A percentile compares a stretch with the other conserved stretches of the same genome.
phyloP scores from a whole-genome alignment of 1,140 invertebrate genomes.

The Agrypnia vestita region DNA sequence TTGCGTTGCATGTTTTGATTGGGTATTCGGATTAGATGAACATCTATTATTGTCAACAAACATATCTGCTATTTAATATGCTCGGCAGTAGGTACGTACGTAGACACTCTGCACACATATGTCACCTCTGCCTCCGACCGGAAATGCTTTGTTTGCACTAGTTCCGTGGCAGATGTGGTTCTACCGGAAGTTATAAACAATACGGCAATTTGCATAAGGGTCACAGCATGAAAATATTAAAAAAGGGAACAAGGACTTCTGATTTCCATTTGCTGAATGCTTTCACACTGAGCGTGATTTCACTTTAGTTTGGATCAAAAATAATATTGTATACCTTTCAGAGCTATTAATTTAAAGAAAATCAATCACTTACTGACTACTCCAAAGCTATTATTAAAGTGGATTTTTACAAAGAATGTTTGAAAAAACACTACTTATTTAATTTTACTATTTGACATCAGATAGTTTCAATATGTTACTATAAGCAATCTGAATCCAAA shows the following conservation, averaged over 20 bases:
- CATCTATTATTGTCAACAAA: not conserved
- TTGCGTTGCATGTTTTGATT: not conserved
- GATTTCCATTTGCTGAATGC: not conserved
- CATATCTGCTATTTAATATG: not conserved
- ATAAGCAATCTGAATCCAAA: too few species aligned
- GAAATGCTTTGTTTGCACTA: constrained; percentile 24
- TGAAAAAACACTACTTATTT: too few species aligned
- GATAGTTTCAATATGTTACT: too few species aligned
- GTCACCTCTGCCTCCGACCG: constrained; percentile 16
- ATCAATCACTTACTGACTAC: too few species aligned
- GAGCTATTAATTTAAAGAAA: too few species aligned
- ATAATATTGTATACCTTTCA: too few species aligned
- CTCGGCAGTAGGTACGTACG: not conserved
- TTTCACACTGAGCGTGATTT: too few species aligned
- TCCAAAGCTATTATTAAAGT: too few species aligned
- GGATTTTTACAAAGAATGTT: too few species aligned
- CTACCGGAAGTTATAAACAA: constrained; percentile 39
- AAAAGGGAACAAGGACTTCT: constrained; percentile 6
- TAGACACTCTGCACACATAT: not conserved
- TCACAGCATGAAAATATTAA: not conserved
- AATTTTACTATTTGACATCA: too few species aligned
- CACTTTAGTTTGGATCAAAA: too few species aligned
- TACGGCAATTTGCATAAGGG: constrained; percentile 15
- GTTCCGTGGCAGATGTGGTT: constrained; percentile 34
- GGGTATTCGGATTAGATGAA: not conserved